Conservation (phyloP, 2,113 vertebrate genomes). For the Nyctibius bracteatus region DNA sequence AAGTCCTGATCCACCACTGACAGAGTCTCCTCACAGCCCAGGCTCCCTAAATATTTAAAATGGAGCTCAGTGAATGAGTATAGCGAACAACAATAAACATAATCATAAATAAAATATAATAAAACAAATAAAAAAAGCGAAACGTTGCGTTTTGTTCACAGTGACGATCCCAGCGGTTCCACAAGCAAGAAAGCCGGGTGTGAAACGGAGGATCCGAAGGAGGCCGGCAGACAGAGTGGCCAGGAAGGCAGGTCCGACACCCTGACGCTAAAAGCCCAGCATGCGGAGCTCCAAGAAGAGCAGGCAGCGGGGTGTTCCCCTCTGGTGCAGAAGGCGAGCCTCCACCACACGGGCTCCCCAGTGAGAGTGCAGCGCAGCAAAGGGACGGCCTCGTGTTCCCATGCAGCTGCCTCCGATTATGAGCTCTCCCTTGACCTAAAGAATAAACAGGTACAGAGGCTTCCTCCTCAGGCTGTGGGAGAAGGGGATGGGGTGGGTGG, state of each 20-base stretch:
- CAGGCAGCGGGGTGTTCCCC: conserved; percentile 79
- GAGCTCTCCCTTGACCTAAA: conserved; percentile 99
- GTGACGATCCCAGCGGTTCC: conserved; percentile 77
- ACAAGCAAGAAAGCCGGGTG: conserved; percentile 71
- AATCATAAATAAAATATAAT: background rate
- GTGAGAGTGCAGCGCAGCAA: conserved; percentile 88
- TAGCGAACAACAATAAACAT: background rate
- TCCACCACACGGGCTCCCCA: conserved; percentile 89
- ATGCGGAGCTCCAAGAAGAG: conserved; percentile 70
- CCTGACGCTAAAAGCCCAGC: conserved; percentile 77
- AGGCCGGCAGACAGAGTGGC: conserved; percentile 76
- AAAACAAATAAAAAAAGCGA: conserved; percentile 69
- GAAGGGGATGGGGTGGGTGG: conserved; percentile 29
- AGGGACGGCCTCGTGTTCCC: conserved; percentile 85
- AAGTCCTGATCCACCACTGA: background rate
- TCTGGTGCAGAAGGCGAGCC: conserved; percentile 83
- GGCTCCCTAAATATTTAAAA: background rate
- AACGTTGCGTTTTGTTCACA: conserved; percentile 80
- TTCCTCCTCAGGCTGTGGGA: conserved; percentile 60
- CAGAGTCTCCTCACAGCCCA: background rate
- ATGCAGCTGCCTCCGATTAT: conserved; percentile 88
- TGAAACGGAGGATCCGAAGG: conserved; percentile 78
- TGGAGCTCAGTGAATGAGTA: background rate
- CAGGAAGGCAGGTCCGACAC: conserved; percentile 74
- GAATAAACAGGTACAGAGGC: conserved; percentile 96